A percentile compares a stretch with the other conserved stretches of the same genome.
Evolutionary conservation across 2,888 invertebrate genomes (phyloP).

Genomic region (Azorinus chamasolen): DNA sequence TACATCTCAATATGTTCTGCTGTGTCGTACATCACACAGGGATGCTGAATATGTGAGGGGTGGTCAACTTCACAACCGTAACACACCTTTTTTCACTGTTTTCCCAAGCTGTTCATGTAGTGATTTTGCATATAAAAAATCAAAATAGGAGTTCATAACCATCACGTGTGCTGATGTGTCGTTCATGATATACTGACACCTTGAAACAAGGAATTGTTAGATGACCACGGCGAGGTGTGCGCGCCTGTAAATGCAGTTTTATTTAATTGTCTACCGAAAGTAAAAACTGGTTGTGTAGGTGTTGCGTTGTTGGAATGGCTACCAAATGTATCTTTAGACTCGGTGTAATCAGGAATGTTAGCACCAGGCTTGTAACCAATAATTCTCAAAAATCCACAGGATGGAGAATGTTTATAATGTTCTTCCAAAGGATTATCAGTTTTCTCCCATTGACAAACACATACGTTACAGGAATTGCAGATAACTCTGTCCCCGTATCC

Average conservation of each 20-base stretch:
- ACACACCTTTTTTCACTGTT: constrained; percentile 17
- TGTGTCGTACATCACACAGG: constrained; percentile 9
- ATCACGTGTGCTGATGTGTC: no score
- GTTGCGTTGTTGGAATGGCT: background rate
- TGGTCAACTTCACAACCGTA: constrained; percentile 27
- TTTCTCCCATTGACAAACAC: constrained; percentile 9
- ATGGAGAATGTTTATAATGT: constrained; percentile 6
- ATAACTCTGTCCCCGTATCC: constrained; percentile 11
- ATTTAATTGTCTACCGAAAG: no score
- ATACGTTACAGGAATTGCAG: constrained; percentile 2
- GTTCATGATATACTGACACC: background rate
- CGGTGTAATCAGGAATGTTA: no score
- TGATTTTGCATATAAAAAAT: constrained; percentile 39
- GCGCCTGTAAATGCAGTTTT: background rate
- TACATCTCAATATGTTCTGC: constrained; percentile 28
- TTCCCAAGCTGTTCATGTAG: constrained; percentile 13
- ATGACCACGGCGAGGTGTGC: background rate
- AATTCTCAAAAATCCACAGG: constrained; percentile 34
- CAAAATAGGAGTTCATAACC: constrained; percentile 34
- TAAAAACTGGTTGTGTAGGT: no score
- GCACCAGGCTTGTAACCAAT: constrained; percentile 1
- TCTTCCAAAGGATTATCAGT: constrained; percentile 1
- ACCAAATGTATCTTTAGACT: background rate
- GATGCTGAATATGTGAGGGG: constrained; percentile 40
- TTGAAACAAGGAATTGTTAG: background rate